Evolutionary conservation across 1,140 invertebrate species (phyloP).

Genomic region (Bombus vancouverensis): DNA sequence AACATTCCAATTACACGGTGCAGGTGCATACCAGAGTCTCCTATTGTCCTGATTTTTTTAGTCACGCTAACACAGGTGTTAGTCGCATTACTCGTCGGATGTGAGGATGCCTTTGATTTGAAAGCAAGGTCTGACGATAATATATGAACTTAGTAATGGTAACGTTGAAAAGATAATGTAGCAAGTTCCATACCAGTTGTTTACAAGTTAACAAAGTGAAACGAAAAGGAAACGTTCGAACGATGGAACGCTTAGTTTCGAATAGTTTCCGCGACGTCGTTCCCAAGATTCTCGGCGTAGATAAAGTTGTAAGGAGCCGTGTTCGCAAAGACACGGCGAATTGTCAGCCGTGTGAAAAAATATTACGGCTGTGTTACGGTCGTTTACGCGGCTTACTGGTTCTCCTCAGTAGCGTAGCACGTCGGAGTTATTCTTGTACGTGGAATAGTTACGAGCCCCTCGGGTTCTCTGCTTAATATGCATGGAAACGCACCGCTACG

Average conservation of each 20-base stretch:
- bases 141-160: background rate
- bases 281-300: background rate
- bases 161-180: background rate
- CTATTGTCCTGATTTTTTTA: background rate
- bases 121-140: background rate
- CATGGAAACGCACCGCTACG: conserved; percentile 12
- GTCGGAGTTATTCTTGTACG: conserved; percentile 19
- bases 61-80: background rate
- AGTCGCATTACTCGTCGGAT: background rate
- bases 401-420: background rate
- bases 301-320: background rate
- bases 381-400: conserved; percentile 18
- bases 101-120: background rate
- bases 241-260: background rate
- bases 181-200: background rate
- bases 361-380: conserved; percentile 12
- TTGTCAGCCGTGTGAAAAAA: background rate
- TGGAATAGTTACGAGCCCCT: conserved; percentile 41
- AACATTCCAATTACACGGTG: background rate
- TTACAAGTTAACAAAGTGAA: background rate
- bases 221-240: background rate
- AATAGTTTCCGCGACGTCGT: background rate
- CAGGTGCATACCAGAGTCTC: background rate
- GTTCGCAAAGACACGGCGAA: background rate
- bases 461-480: conserved; percentile 35